Conservation (phyloP, 2,113 vertebrate species). For the Sarotherodon lohbergeri region DNA sequence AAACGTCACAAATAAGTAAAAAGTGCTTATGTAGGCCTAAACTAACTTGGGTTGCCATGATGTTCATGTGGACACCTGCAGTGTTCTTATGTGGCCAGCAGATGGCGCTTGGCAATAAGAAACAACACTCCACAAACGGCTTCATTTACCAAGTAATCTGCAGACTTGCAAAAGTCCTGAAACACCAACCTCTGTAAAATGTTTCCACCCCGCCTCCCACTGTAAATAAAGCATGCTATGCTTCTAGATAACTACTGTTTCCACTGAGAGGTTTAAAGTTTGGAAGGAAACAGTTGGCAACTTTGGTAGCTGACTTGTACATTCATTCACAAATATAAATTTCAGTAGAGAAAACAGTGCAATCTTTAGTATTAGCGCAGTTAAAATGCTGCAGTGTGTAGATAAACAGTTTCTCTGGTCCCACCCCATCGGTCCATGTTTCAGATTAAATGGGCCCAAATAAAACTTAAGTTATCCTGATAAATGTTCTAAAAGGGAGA, state of each 20-base stretch:
- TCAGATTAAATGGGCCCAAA: neutral
- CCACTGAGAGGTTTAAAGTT: neutral
- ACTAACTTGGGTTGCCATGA: neutral
- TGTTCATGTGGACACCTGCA: neutral
- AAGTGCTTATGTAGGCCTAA: slow-evolving; percentile 2
- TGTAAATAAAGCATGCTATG: neutral
- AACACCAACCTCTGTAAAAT: neutral
- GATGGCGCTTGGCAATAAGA: slow-evolving; percentile 25
- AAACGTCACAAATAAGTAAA: neutral
- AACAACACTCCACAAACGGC: neutral
- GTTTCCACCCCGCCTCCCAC: neutral
- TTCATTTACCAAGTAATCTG: neutral
- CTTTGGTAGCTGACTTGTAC: slow-evolving; percentile 57
- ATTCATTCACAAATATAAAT: slow-evolving; percentile 38
- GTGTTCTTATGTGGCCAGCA: slow-evolving; percentile 14
- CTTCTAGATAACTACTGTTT: neutral
- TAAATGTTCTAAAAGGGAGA: neutral
- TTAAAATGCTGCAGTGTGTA: neutral
- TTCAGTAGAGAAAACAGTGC: slow-evolving; percentile 55
- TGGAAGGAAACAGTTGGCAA: slow-evolving; percentile 20
- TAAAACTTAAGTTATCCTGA: neutral
- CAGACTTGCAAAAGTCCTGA: neutral
- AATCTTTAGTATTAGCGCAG: slow-evolving; percentile 50
- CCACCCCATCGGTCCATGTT: neutral
- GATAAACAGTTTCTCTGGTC: neutral